Conservation (phyloP, 2,888 invertebrate genomes). For the Hirtodrosophila duncani region DNA sequence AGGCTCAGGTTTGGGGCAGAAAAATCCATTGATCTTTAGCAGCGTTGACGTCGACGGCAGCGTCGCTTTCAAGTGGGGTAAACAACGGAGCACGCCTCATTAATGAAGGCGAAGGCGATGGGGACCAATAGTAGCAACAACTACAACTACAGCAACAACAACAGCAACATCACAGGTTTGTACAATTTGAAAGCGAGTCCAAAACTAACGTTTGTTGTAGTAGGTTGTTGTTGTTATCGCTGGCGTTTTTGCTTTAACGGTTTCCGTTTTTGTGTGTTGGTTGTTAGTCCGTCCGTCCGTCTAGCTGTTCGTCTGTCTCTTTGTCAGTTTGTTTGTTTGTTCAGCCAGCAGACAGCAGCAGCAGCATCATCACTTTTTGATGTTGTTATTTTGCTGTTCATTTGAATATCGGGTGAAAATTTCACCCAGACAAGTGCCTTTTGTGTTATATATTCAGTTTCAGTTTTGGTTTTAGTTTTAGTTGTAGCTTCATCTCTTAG, state of each 20-base stretch:
- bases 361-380: conserved; percentile 22
- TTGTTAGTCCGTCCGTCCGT: too few species aligned
- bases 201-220: conserved; percentile 46
- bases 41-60: conserved; percentile 5
- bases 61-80: conserved; percentile 38
- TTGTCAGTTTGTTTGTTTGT: conserved; percentile 63
- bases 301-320: too few species aligned
- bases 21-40: conserved; percentile 64
- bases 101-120: conserved; percentile 49
- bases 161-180: conserved; percentile 24
- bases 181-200: conserved; percentile 63
- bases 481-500: conserved; percentile 22
- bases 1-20: conserved; percentile 32
- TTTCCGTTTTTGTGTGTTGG: conserved; percentile 66
- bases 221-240: conserved; percentile 18
- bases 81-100: conserved; percentile 68
- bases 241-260: conserved; percentile 61
- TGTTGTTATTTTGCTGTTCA: conserved; percentile 36
- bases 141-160: conserved; percentile 12
- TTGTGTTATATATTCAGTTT: conserved; percentile 53
- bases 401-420: conserved; percentile 72
- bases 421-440: conserved; percentile 72
- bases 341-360: conserved; percentile 34
- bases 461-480: conserved; percentile 57
- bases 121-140: conserved; percentile 35